Evolutionary conservation across 2,888 invertebrate species (phyloP).

Genomic region (Osedax frankpressi): DNA sequence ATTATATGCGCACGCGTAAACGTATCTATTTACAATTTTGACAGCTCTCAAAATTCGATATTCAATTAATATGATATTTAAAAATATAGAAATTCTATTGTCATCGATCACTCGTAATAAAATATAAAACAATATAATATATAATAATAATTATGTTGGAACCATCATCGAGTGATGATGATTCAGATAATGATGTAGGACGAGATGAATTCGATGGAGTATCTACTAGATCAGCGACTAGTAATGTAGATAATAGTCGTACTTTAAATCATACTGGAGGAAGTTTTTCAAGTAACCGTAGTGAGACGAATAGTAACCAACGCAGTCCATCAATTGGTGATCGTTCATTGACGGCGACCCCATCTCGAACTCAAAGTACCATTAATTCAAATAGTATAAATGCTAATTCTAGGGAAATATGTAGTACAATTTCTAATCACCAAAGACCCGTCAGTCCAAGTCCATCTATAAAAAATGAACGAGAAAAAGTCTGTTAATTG

Average conservation of each 20-base stretch:
- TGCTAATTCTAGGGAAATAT: no score
- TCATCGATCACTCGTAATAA: neutral
- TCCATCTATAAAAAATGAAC: slow-evolving; percentile 78
- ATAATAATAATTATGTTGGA: slow-evolving; percentile 90
- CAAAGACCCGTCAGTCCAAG: slow-evolving; percentile 76
- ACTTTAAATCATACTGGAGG: slow-evolving; percentile 1
- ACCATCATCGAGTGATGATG: slow-evolving; percentile 88
- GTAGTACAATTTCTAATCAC: slow-evolving; percentile 46
- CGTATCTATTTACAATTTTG: neutral
- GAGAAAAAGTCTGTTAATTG: slow-evolving; percentile 47
- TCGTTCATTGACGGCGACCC: slow-evolving; percentile 40
- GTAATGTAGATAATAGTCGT: neutral
- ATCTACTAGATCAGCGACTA: slow-evolving; percentile 24
- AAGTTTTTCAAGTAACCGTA: slow-evolving; percentile 36
- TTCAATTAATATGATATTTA: neutral
- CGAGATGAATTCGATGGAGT: slow-evolving; percentile 50
- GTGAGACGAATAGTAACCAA: slow-evolving; percentile 41
- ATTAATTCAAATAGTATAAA: no score
- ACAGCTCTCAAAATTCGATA: neutral
- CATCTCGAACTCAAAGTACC: slow-evolving; percentile 31
- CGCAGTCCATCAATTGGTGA: slow-evolving; percentile 44
- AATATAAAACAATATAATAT: no score
- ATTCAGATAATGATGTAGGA: slow-evolving; percentile 68
- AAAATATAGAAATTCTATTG: neutral
- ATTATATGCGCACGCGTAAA: slow-evolving; percentile 17